Evolutionary conservation across 2,888 invertebrate genomes (phyloP), one percentile per base, ranked within the genome.

Genomic region (Amiota minor): DNA sequence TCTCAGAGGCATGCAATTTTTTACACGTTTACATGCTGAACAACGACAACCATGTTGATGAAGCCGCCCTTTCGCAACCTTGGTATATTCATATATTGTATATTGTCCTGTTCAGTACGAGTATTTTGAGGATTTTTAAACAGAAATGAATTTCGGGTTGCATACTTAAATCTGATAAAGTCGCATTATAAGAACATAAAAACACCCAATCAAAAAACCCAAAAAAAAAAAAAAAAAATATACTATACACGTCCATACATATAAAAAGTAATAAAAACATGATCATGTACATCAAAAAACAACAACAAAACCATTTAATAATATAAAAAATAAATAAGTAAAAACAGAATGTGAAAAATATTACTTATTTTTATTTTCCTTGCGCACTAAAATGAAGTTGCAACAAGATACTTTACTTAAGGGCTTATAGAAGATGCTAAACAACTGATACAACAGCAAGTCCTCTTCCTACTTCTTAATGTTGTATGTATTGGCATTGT

Each of bases 101-200:
- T 8, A 35, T 35, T 79, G 80, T 56, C 9, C 16, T 59, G 49
- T 35, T 35, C 6, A 2, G 35, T n/a, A n/a, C n/a, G n/a, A n/a
- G n/a, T 35, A 35, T 35, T 35, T 35, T 35, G 35, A 35, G 35
- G 35, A 8, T 2, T 35, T 35, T 12, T 46, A 65, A 50, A 53
- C 71, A 47, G n/a, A 53, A 20, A 20, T 56, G 49, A 53, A 59
- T 71, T 71, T 68, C 45, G 53, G 53, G 8, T 50, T 61, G 35
- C 9, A 62, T 35, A 47, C 1, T 76, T 81, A 82, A 84, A 85
- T 85, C 85, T 86, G 85, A 85, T 85, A 85, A 85, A 81, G 56
- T 81, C 81, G 86, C 82, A 85, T 85, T 85, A 85, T 85, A 85
- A 85, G 86, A 86, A 85, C 85, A 86, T 85, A 86, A 85, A 86